Evolutionary conservation across 2,113 vertebrate species (phyloP), one percentile per base, ranked within the genome.

Genomic region (Rhinopomastus cyanomelas): DNA sequence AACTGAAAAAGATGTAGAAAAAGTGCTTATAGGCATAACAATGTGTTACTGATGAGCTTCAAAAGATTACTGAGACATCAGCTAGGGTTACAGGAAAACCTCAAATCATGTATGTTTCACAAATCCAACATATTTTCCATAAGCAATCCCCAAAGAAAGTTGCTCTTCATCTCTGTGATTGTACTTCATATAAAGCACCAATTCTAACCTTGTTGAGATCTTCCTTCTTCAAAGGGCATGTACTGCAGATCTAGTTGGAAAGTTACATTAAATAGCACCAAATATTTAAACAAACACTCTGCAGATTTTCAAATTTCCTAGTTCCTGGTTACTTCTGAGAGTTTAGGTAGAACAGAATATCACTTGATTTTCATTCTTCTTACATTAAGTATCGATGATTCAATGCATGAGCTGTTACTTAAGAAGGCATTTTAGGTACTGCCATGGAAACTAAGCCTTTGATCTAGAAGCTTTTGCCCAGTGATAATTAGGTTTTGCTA

Each of bases 41-140:
- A 60, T 95, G 88, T 95, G 77, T 96, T 90, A 92, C 64, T 94
- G 88, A 95, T 95, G 93, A 95, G 92, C 92, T 95, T 95, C 93
- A 96, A 94, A 96, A 93, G 80, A 91, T 95, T 90, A 95, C 90
- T n/a, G 78, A 52, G 52, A 79, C 65, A 93, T 95, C 87, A 90
- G 81, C 37, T 90, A 90, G 62, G 37, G 81, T 95, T 95, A 92
- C 86, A 95, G 78, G 88, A 88, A 96, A 95, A 95, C 88, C 90
- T 90, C 81, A 94, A 73, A 93, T 65, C 42, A 69, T 88, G 9
- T 81, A 61, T 68, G 42, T 62, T 87, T 51, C 71, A 88, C 85
- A 84, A 86, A 94, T 79, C 27, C 29, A 59, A 90, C 88, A 90
- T 94, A 91, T 94, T 95, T 96, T 81, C 93, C 88, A 68, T 81